Evolutionary conservation across 2,888 invertebrate species (phyloP), one percentile per base, ranked within the genome.

Genomic region (Anthrax anthrax): DNA sequence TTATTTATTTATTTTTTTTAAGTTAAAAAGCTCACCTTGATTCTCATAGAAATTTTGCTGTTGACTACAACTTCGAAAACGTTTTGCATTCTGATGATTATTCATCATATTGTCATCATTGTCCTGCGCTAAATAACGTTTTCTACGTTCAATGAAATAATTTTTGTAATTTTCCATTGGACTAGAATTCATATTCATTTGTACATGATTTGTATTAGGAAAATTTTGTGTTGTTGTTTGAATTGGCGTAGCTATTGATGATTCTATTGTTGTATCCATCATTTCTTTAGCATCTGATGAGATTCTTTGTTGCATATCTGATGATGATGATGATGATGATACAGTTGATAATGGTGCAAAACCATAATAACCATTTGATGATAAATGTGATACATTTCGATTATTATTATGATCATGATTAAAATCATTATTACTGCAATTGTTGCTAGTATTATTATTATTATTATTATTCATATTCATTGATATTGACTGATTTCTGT

Each of bases 321-420:
- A 23, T 23, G 23, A 23, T 23, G 23, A 23, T 8, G 23, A 23
- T 32, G 29, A 32, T 32, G 29, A 9, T 23, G 23, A 6, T 23
- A 8, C 8, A 23, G 23, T 23, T 32, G 12, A 10, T 29, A 12
- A 32, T 32, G 29, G 55, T 23, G 60, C 59, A 55, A 61, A 62
- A 36, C 63, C 62, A 50, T 63, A 63, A 44, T 63, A 63, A 29
- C 62, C 63, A 50, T 63, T 62, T 2, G 64, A 62, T 19, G 60
- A 59, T 43, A 62, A 56, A 47, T 60, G 61, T 27, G 60, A 60
- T 14, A 62, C 56, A 13, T 42, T 46, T 46, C 38, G 4, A 23
- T 23, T 23, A 23, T 23, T 23, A 23, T 23, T 23, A 23, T 23
- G 23, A 23, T 23, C 8, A 6, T 23, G 23, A 23, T 23, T 8